These are phyloP conservation scores for Panthera uncia DNA, from an alignment of 2,113 vertebrate species.

Conservation along the genomic window DNA sequence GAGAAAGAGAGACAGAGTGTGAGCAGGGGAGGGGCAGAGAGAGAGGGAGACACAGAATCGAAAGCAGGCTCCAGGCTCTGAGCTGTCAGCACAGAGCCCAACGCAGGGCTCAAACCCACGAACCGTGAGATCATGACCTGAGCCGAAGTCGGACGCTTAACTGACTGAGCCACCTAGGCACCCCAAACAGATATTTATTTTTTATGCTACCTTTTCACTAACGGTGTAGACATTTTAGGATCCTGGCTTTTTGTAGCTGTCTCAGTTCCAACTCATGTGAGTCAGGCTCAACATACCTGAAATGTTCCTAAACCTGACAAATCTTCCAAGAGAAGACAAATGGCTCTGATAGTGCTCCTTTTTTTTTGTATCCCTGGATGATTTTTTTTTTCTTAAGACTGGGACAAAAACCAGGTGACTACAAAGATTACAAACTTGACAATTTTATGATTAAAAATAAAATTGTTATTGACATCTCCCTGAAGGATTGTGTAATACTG, in stretches of 20 bases:
- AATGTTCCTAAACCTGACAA: constrained; percentile 1
- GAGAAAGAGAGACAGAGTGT: no score
- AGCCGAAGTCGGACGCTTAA: no score
- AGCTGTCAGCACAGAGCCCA: no score
- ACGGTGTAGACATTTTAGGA: background rate
- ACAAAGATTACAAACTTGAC: constrained; percentile 16
- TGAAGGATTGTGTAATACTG: background rate
- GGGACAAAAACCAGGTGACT: background rate
- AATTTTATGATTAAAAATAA: background rate
- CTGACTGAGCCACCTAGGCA: no score
- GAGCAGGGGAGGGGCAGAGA: no score
- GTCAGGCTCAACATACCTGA: background rate
- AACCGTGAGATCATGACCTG: no score
- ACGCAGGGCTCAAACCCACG: no score
- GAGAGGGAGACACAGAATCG: no score
- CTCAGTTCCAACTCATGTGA: background rate
- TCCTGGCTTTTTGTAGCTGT: background rate
- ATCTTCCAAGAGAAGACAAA: background rate
- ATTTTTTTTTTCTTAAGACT: background rate
- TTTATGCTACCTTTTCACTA: background rate
- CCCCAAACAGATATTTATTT: background rate
- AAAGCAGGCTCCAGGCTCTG: no score
- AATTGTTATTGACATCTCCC: background rate
- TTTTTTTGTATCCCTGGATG: background rate
- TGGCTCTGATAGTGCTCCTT: background rate